Base-by-base conservation (phyloP, 2,888 invertebrate species). In the Acanthococcus lagerstroemiae region DNA sequence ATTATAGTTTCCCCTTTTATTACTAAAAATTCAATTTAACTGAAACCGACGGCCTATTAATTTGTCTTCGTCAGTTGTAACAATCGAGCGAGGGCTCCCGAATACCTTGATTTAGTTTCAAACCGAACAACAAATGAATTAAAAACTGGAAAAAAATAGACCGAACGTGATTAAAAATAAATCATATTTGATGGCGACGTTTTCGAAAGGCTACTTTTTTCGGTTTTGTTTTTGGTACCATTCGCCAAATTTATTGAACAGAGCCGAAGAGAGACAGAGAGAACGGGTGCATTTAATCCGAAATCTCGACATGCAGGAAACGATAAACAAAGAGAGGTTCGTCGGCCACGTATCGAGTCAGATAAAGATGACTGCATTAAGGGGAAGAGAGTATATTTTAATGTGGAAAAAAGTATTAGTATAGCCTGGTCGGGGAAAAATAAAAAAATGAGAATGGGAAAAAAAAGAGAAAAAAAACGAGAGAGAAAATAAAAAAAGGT, bases 221-320 rank as follows among this genome's bases (percentile, higher is more conserved):
- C 27, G 22, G 22, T 45, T 58, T 58, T 61, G 26, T 61, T 61
- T 61, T 50, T 26, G 48, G 26, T 27, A 27, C 26, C 61, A 48
- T 61, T 61, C 61, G 61, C 61, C 61, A 48, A 61, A 61, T 61
- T 61, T 61, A 61, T 61, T 46, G 61, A 50, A 61, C 61, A 61
- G 30, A 37, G 44, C 44, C 52, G 52, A 22, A 6, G 45, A 44
- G 21, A 45, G 48, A 61, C 57, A 44, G 9, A 44, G 30, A 21
- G 48, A 50, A 61, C 57, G 61, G 50, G 61, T 61, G 61, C 61
- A 61, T 61, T 61, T 61, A 61, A 61, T 61, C 50, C 61, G 50
- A 61, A 61, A 61, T 61, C 61, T 61, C 61, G 61, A 61, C 50
- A 50, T 61, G 61, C 61, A 61, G 61, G 61, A 48, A 61, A 48